These are phyloP conservation scores for Bradypodion pumilum DNA, from an alignment of 2,797 vertebrate genomes.

Conservation along the genomic window DNA sequence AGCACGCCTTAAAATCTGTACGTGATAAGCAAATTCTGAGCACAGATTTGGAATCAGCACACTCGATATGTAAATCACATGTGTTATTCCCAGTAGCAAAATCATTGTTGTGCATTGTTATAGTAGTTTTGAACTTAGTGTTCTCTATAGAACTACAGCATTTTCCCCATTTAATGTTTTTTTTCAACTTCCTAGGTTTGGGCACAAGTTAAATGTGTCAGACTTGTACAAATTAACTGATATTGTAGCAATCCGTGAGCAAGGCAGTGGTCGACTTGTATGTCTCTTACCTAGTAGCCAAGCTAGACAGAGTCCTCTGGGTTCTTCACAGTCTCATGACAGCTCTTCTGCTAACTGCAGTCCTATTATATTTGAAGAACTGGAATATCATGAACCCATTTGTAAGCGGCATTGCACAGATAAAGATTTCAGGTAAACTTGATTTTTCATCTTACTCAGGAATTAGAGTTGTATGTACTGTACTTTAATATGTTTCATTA, in stretches of 20 bases:
- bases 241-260: slow-evolving; percentile 88
- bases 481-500: neutral
- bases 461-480: neutral
- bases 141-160: no score
- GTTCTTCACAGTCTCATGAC: slow-evolving; percentile 92
- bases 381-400: slow-evolving; percentile 95
- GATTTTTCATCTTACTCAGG: neutral
- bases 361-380: slow-evolving; percentile 94
- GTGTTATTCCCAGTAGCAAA: no score
- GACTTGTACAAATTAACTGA: slow-evolving; percentile 91
- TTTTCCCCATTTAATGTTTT: neutral
- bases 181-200: slow-evolving; percentile 79
- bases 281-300: slow-evolving; percentile 91
- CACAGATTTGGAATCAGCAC: no score
- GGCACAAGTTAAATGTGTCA: slow-evolving; percentile 85
- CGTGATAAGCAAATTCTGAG: no score
- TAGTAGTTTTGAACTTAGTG: neutral
- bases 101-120: no score
- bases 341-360: slow-evolving; percentile 90
- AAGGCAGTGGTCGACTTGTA: slow-evolving; percentile 87
- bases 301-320: slow-evolving; percentile 89
- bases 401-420: slow-evolving; percentile 89
- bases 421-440: slow-evolving; percentile 85
- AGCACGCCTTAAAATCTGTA: no score
- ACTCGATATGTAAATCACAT: no score